Conservation (phyloP, 2,888 invertebrate species). For the Eristalinus aeneus region DNA sequence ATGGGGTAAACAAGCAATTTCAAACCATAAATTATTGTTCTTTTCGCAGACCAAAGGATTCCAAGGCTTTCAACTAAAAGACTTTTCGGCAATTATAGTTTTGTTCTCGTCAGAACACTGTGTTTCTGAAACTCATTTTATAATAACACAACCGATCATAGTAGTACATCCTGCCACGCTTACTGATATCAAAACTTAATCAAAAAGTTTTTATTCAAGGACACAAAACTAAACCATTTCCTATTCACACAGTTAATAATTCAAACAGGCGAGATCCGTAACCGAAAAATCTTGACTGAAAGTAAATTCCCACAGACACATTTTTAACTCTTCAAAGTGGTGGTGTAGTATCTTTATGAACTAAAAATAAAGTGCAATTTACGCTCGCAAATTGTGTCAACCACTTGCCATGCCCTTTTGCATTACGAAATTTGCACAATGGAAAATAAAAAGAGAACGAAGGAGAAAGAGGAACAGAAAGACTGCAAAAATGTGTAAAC, state of each 20-base stretch:
- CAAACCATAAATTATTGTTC: too few relatives aligned
- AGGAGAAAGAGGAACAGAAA: background rate
- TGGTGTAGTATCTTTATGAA: conserved; percentile 11
- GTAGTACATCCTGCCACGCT: too few relatives aligned
- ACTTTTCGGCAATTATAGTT: too few relatives aligned
- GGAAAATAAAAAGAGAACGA: background rate
- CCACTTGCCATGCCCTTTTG: conserved; percentile 63
- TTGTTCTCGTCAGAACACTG: too few relatives aligned
- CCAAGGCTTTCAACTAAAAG: too few relatives aligned
- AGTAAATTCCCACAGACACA: conserved; percentile 10
- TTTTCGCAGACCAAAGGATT: too few relatives aligned
- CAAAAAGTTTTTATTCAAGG: background rate
- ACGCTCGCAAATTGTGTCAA: conserved; percentile 54
- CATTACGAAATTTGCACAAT: conserved; percentile 45
- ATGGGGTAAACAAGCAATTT: too few relatives aligned
- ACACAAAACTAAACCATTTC: background rate
- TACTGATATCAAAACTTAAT: background rate
- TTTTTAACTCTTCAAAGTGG: background rate
- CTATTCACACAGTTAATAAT: background rate
- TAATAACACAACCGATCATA: too few relatives aligned
- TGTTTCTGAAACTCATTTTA: too few relatives aligned
- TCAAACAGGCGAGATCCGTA: background rate
- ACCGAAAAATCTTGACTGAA: background rate
- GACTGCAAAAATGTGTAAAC: conserved; percentile 1
- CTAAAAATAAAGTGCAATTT: conserved; percentile 38